These are phyloP conservation scores for Erythrocercus mccallii DNA, from an alignment of 2,113 vertebrate species.

Conservation along the genomic window DNA sequence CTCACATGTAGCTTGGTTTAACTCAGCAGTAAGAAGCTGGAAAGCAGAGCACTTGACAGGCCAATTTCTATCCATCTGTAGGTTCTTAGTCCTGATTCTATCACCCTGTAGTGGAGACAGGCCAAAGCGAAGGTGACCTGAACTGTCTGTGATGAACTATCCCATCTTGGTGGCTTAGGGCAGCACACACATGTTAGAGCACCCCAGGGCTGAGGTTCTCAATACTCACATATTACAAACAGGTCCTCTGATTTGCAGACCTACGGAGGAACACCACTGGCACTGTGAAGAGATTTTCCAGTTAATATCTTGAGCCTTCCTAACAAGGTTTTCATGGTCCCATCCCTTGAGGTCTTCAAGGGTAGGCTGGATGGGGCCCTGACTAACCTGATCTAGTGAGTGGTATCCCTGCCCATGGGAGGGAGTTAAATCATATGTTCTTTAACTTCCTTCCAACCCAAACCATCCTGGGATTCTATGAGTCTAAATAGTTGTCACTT, in stretches of 20 bases:
- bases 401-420: not conserved
- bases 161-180: not conserved
- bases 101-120: not conserved
- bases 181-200: not conserved
- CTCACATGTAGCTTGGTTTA: not conserved
- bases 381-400: not conserved
- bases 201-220: not conserved
- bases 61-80: not conserved
- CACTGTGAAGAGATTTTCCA: not conserved
- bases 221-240: not conserved
- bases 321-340: not conserved
- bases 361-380: not conserved
- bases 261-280: not conserved
- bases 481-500: not conserved
- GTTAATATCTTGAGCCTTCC: not conserved
- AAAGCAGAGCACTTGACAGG: not conserved
- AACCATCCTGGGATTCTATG: not conserved
- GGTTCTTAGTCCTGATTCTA: not conserved
- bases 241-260: not conserved
- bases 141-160: not conserved
- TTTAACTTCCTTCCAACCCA: not conserved
- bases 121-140: not conserved
- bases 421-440: not conserved
- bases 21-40: not conserved
- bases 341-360: not conserved